These are phyloP conservation scores for Carabus problematicus DNA, from an alignment of 2,888 invertebrate genomes.

Conservation along the genomic window DNA sequence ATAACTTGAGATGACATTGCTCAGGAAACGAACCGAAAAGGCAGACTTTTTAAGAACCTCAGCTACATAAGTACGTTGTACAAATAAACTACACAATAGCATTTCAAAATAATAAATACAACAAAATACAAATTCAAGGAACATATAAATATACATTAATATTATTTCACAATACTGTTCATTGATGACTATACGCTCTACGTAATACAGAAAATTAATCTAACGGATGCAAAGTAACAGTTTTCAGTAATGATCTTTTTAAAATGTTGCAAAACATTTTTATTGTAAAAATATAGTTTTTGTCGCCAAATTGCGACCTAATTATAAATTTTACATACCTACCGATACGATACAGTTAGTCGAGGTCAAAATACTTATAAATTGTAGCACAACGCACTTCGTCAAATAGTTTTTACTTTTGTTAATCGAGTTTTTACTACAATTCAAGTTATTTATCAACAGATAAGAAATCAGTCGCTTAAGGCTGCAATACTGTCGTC, in stretches of 20 bases:
- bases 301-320: conserved; percentile 35
- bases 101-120: too few relatives aligned
- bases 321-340: conserved; percentile 32
- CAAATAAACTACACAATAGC: too few relatives aligned
- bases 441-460: conserved; percentile 29
- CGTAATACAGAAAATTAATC: too few relatives aligned
- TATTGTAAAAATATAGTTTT: conserved; percentile 26
- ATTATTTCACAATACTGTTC: too few relatives aligned
- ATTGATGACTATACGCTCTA: too few relatives aligned
- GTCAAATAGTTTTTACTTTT: conserved; percentile 21
- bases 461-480: conserved; percentile 11
- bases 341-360: conserved; percentile 34
- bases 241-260: conserved; percentile 3
- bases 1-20: conserved; percentile 34
- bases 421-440: conserved; percentile 19
- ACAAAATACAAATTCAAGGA: too few relatives aligned
- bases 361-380: conserved; percentile 39
- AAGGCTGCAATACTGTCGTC: background rate
- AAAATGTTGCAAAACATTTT: conserved; percentile 31
- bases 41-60: conserved; percentile 11
- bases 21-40: conserved; percentile 32
- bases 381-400: conserved; percentile 18
- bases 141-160: too few relatives aligned
- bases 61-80: background rate
- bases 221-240: too few relatives aligned